phyloP scores from a whole-genome alignment of 2,113 vertebrate species.

The Eidolon helvum region DNA sequence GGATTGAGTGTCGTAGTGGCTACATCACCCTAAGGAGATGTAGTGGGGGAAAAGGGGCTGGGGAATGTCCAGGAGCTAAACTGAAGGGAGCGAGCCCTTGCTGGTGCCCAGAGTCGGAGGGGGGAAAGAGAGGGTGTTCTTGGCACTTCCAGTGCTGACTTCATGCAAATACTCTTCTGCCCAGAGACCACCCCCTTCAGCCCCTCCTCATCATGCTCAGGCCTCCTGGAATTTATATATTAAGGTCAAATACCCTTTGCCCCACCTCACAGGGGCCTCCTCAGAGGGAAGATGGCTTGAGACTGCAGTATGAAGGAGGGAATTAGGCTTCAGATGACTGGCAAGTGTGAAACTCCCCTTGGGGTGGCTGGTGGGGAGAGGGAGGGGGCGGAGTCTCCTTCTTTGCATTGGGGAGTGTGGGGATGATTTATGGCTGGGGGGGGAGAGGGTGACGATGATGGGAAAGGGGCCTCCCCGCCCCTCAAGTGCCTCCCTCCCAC shows the following conservation, averaged over 20 bases:
- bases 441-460: neutral
- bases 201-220: neutral
- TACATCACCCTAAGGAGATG: no score
- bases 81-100: fast-evolving
- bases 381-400: neutral
- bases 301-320: neutral
- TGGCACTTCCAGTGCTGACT: neutral
- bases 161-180: neutral
- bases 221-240: neutral
- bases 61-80: neutral
- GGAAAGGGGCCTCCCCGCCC: neutral
- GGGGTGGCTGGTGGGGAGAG: neutral
- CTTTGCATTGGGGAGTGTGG: neutral
- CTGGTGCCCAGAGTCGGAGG: neutral
- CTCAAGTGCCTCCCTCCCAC: no score
- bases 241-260: neutral
- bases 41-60: neutral
- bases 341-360: neutral
- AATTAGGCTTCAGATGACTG: neutral
- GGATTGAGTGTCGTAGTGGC: neutral
- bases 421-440: neutral
- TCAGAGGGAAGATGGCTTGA: neutral
- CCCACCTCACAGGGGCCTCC: neutral
- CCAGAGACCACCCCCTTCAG: neutral
- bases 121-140: neutral